Percentiles rank a stretch among this genome's conserved stretches.
These are phyloP conservation scores for Porites rus DNA, from an alignment of 92 coral and sea anemone genomes.

Conservation along the genomic window DNA sequence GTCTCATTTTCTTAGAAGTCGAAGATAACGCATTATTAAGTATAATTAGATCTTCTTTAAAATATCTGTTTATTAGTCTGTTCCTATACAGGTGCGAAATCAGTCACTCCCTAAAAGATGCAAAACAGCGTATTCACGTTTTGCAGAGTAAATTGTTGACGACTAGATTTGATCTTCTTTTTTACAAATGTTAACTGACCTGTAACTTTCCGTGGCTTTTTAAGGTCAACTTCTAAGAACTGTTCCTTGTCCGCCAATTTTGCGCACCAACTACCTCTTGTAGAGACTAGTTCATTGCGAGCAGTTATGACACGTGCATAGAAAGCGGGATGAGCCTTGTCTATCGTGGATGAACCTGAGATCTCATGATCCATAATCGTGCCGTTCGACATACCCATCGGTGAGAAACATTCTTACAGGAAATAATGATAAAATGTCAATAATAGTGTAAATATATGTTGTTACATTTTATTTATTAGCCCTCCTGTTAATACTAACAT, in stretches of 20 bases:
- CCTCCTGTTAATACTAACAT: no score
- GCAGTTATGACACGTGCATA: conserved; percentile 74
- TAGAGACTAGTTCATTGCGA: conserved; percentile 51
- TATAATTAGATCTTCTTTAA: no score
- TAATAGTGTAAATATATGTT: no score
- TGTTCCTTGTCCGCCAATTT: conserved; percentile 69
- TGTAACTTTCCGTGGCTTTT: conserved; percentile 88
- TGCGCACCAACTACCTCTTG: conserved; percentile 94
- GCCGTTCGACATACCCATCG: conserved; percentile 89
- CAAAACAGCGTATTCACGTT: no score
- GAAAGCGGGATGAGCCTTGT: conserved; percentile 69
- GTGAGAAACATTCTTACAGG: conserved; percentile 80
- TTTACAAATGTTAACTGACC: conserved; percentile 53
- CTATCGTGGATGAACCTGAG: conserved; percentile 80
- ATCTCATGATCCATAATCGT: conserved; percentile 74
- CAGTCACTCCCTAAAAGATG: no score
- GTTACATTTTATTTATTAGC: no score
- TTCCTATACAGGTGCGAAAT: no score
- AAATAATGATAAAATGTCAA: neutral
- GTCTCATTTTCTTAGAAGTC: no score
- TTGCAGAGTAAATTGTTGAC: no score
- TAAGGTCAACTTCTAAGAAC: conserved; percentile 85
- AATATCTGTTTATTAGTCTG: no score
- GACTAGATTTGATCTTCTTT: neutral
- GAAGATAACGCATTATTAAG: no score